These are phyloP conservation scores for Gobius niger DNA, from an alignment of 2,113 vertebrate genomes.

Conservation along the genomic window DNA sequence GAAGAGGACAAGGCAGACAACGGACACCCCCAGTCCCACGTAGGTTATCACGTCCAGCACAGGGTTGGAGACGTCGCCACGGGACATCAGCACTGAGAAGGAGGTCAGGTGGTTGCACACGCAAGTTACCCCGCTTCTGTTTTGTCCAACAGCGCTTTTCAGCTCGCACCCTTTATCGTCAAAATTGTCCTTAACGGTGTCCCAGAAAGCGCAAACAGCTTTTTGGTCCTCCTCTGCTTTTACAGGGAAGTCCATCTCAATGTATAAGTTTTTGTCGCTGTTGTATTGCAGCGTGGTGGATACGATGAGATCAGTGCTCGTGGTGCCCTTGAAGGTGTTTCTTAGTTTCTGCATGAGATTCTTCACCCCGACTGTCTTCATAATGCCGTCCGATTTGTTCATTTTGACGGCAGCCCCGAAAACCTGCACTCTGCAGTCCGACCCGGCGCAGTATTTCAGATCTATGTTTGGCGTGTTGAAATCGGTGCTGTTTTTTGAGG, in stretches of 20 bases:
- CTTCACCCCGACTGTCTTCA: conserved; percentile 76
- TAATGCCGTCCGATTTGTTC: conserved; percentile 5
- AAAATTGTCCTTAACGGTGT: conserved; percentile 33
- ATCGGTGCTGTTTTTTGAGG: conserved; percentile 48
- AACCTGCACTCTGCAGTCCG: conserved; percentile 36
- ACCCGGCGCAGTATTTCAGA: conserved; percentile 44
- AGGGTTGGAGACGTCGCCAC: not conserved
- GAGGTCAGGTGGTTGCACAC: conserved; percentile 87
- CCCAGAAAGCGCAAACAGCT: conserved; percentile 84
- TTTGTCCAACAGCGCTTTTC: accelerated
- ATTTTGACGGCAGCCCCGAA: conserved; percentile 50
- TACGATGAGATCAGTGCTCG: conserved; percentile 66
- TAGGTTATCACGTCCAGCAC: conserved; percentile 76
- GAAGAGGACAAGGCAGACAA: conserved; percentile 81
- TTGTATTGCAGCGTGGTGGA: conserved; percentile 65
- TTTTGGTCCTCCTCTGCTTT: accelerated
- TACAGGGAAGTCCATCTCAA: conserved; percentile 76
- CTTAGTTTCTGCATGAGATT: conserved; percentile 75
- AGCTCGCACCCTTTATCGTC: conserved; percentile 50
- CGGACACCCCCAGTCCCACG: conserved; percentile 82
- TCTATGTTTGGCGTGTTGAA: conserved; percentile 48
- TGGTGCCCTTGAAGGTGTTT: accelerated
- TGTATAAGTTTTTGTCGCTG: conserved; percentile 7
- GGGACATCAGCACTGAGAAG: conserved; percentile 89
- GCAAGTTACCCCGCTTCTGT: conserved; percentile 58